phyloP scores from a whole-genome alignment of 37 sponge, comb jelly and placozoan species.

The Halichondria panicea region DNA sequence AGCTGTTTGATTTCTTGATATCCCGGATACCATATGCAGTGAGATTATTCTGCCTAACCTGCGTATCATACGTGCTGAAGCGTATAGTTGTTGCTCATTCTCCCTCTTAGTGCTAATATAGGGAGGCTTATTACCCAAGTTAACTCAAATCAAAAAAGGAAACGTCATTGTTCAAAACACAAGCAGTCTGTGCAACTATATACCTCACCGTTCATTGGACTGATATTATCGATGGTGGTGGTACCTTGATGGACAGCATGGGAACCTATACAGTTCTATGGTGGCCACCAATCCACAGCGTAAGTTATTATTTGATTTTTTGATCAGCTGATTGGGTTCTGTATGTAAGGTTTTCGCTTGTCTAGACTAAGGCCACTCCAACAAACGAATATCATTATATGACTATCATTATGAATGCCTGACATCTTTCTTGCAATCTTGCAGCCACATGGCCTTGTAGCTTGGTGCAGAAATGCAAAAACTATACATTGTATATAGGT shows the following conservation, averaged over 20 bases:
- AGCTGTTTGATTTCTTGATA: constrained; percentile 8
- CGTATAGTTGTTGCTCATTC: not conserved
- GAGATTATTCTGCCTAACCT: constrained; percentile 57
- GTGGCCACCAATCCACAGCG: too few species aligned
- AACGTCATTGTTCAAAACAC: constrained; percentile 12
- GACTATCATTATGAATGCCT: too few species aligned
- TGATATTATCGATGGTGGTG: constrained; percentile 45
- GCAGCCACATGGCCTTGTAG: too few species aligned
- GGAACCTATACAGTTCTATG: too few species aligned
- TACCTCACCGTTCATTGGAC: constrained; percentile 51
- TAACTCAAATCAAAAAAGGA: constrained; percentile 55
- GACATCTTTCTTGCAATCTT: too few species aligned
- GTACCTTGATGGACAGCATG: not conserved
- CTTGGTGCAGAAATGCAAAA: too few species aligned
- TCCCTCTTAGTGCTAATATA: constrained; percentile 17
- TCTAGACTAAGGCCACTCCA: too few species aligned
- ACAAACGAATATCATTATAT: too few species aligned
- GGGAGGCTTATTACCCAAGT: constrained; percentile 37
- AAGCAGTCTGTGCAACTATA: constrained; percentile 33
- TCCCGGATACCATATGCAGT: constrained; percentile 7
- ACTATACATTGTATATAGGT: too few species aligned
- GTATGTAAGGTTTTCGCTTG: too few species aligned
- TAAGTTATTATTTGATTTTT: too few species aligned
- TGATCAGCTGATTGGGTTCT: too few species aligned
- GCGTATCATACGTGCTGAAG: constrained; percentile 45